A percentile compares a stretch with the other conserved stretches of the same genome.
Conservation (phyloP, 2,797 vertebrate species). For the Gymnoscopelus microlampas region DNA sequence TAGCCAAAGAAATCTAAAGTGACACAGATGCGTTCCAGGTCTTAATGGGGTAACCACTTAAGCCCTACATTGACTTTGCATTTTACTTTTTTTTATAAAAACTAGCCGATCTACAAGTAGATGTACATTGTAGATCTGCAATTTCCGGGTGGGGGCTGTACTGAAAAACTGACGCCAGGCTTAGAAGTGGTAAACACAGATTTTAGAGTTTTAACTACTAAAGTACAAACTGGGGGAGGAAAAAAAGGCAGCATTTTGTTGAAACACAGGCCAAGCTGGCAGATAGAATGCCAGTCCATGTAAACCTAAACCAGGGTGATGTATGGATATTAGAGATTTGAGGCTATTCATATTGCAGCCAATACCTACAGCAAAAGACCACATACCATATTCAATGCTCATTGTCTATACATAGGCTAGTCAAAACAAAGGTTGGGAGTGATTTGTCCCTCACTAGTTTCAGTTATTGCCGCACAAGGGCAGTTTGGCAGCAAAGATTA, state of each 20-base stretch:
- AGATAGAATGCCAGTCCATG: conserved; percentile 52
- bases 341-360: conserved; percentile 43
- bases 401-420: conserved; percentile 43
- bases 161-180: too few species aligned
- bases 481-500: conserved; percentile 62
- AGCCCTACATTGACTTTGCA: too few species aligned
- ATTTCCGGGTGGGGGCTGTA: too few species aligned
- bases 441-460: conserved; percentile 58
- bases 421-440: conserved; percentile 49
- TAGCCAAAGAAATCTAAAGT: too few species aligned
- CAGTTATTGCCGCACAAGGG: conserved; percentile 56
- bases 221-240: conserved; percentile 39
- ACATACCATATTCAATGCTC: conserved; percentile 42
- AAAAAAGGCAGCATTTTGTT: conserved; percentile 30
- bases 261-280: conserved; percentile 54
- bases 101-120: too few species aligned
- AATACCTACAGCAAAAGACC: conserved; percentile 45
- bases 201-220: conserved; percentile 39
- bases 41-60: conserved; percentile 44
- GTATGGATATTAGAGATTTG: conserved; percentile 32
- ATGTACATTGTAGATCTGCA: too few species aligned
- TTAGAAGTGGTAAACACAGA: too few species aligned
- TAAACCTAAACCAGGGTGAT: conserved; percentile 40
- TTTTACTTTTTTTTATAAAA: too few species aligned
- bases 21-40: too few species aligned